Base-by-base conservation (phyloP, 1,140 invertebrate genomes). In the Nylanderia fulva region DNA sequence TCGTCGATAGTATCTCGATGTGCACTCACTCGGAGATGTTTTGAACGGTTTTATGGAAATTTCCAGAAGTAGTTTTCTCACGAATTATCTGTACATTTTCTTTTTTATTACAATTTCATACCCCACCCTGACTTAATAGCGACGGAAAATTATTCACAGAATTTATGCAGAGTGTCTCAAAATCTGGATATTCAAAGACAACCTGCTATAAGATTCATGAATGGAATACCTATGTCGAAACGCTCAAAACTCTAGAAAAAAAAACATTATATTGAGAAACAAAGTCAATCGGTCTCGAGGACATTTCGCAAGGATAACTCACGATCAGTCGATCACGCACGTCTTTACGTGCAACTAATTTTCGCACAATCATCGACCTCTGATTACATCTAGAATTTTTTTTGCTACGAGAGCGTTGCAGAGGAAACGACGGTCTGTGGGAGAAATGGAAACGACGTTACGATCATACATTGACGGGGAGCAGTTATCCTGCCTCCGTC, bases 331-430 rank as follows among this genome's bases (percentile, higher is more conserved):
- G 33, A 80, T 71, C 58, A 72, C 72, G 71, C 56, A 29, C 36
- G 36, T 60, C 39, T 15, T 74, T 83, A 75, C 39, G 56, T 61
- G 69, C 56, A 36, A 76, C 42, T 52, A 61, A 84, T 63, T 61
- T 36, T 61, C 80, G 42, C 42, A 18, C 24, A 58, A 74, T 33
- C 4, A 15, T 24, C 76, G 39, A 58, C 24, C 77, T 42, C 9
- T n/a, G n/a, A 82, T 74, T 60, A 27, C 71, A 63, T 27, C 36
- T 48, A 39, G 8, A 36, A 42, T 64, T 27, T 80, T 63, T 42
- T n/a, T 42, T 33, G 15, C 45, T n/a, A 63, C 27, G 27, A 11
- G 13, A 29, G 3, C 29, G 45, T 33, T 36, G 29, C 61, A 36
- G 36, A 24, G n/a, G 4, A 27, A 21, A 56, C 15, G 42, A 36